These are phyloP conservation scores for Megaptera novaeangliae DNA, from an alignment of 2,113 vertebrate species.

Conservation along the genomic window DNA sequence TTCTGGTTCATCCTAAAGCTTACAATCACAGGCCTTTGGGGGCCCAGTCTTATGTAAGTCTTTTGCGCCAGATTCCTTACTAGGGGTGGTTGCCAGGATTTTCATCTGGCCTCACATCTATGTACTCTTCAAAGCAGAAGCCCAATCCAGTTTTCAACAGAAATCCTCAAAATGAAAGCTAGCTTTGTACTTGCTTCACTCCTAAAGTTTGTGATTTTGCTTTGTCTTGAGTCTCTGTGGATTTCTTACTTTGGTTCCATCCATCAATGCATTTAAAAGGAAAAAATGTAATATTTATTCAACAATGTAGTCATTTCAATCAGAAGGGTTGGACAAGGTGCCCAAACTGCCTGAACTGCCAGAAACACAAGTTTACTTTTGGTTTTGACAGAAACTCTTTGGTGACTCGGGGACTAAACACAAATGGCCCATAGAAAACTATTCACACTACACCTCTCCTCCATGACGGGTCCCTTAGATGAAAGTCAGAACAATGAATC, in stretches of 20 bases:
- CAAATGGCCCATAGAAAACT: neutral
- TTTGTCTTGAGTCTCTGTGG: neutral
- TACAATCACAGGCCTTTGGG: neutral
- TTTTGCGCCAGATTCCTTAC: neutral
- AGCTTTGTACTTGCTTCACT: neutral
- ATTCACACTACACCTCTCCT: neutral
- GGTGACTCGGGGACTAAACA: neutral
- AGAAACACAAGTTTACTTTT: neutral
- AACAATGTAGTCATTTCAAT: neutral
- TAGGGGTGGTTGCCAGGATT: neutral
- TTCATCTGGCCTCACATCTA: neutral
- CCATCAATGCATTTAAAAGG: neutral
- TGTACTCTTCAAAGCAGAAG: neutral
- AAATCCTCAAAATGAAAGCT: neutral
- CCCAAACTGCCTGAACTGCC: neutral
- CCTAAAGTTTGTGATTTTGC: too few relatives aligned
- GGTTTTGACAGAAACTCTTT: neutral
- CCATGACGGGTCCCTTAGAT: neutral
- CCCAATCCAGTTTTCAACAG: neutral
- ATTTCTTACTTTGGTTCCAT: neutral
- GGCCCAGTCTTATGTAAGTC: neutral
- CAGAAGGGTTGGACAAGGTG: fast-evolving
- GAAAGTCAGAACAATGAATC: neutral
- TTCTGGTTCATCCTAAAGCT: neutral
- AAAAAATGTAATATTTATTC: neutral